Evolutionary conservation across 2,797 vertebrate genomes (phyloP).

Genomic region (Bothrops alternatus): DNA sequence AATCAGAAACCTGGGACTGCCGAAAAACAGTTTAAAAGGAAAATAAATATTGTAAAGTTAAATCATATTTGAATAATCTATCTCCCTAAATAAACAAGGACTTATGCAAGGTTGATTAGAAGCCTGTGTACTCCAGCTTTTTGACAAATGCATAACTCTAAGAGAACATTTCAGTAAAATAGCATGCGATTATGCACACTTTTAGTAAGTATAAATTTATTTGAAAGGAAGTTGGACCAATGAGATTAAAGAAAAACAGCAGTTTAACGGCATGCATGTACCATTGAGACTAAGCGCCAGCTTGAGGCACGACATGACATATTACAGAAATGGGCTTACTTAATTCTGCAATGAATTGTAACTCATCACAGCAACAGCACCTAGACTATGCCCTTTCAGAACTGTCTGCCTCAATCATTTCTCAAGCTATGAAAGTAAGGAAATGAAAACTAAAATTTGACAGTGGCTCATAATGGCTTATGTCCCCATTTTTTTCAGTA

Average conservation of each 20-base stretch:
- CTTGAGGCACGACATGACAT: neutral
- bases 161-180: neutral
- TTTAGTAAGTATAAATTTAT: neutral
- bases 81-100: neutral
- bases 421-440: neutral
- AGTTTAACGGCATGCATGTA: neutral
- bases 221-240: neutral
- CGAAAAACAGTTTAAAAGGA: neutral
- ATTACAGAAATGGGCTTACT: neutral
- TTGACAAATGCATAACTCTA: constrained; percentile 11
- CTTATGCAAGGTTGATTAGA: constrained; percentile 13
- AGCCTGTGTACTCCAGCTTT: neutral
- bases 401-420: neutral
- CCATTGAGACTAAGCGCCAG: neutral
- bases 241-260: neutral
- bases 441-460: neutral
- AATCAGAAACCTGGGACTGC: neutral
- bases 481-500: neutral
- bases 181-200: neutral
- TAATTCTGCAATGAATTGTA: neutral
- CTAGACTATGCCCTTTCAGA: neutral
- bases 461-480: neutral
- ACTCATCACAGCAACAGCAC: neutral
- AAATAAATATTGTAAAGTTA: neutral
- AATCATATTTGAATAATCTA: constrained; percentile 7